Evolutionary conservation across 1,140 invertebrate genomes (phyloP).

Genomic region (Linepithema humile): DNA sequence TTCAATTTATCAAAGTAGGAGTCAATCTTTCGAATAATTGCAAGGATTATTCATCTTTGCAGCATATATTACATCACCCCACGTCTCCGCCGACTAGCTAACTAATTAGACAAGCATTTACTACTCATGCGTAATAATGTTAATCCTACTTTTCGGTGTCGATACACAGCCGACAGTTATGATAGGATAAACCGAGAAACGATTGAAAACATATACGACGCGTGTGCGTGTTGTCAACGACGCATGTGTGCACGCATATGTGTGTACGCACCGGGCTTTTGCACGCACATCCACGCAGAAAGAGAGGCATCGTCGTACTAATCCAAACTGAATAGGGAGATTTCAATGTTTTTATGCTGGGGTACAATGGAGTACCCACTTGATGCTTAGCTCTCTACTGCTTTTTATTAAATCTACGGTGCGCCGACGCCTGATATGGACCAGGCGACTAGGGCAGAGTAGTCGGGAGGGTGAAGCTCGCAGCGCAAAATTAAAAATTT

Average conservation of each 20-base stretch:
- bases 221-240: not conserved
- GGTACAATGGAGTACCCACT: conserved; percentile 83
- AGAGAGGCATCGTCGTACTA: conserved; percentile 73
- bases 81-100: conserved; percentile 53
- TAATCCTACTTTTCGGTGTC: conserved; percentile 75
- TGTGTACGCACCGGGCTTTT: conserved; percentile 58
- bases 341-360: conserved; percentile 84
- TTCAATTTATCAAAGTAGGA: not conserved
- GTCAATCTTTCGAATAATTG: not conserved
- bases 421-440: conserved; percentile 60
- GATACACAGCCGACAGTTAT: conserved; percentile 62
- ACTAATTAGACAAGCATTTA: conserved; percentile 77
- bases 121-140: conserved; percentile 72
- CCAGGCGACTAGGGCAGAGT: conserved; percentile 1
- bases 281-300: conserved; percentile 63
- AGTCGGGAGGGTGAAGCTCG: conserved; percentile 27
- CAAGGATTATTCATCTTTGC: not conserved
- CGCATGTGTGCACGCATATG: conserved; percentile 22
- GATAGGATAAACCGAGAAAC: conserved; percentile 55
- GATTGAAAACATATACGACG: conserved; percentile 59
- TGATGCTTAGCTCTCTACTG: conserved; percentile 81
- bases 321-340: conserved; percentile 83
- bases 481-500: conserved; percentile 79
- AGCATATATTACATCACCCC: not conserved
- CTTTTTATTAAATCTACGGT: conserved; percentile 83